These are phyloP conservation scores for Spinibarbus caldwelli DNA, from an alignment of 2,797 vertebrate genomes.

Conservation along the genomic window DNA sequence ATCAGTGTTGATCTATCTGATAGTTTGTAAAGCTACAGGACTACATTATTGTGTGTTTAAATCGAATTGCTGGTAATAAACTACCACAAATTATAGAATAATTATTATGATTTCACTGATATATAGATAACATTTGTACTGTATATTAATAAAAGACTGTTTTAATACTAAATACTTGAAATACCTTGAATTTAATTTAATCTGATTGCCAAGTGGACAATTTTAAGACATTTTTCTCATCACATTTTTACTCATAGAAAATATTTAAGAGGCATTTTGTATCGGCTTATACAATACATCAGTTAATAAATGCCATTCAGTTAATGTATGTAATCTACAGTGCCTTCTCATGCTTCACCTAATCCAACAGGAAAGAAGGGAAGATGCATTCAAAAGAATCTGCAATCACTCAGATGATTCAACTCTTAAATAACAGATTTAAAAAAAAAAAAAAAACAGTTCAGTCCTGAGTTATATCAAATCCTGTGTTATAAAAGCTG, in stretches of 20 bases:
- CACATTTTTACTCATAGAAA: neutral
- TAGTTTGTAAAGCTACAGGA: neutral
- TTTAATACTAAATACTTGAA: neutral
- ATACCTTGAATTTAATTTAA: neutral
- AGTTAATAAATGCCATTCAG: neutral
- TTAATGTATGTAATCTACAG: neutral
- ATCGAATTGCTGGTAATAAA: neutral
- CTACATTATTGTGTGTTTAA: neutral
- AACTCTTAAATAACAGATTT: neutral
- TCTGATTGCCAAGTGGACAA: neutral
- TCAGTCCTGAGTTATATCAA: neutral
- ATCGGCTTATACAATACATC: neutral
- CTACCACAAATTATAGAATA: neutral
- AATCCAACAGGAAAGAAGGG: neutral
- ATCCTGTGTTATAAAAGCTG: conserved; percentile 16
- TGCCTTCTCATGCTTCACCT: neutral
- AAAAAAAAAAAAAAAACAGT: neutral
- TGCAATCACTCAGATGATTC: neutral
- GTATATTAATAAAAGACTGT: neutral
- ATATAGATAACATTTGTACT: neutral
- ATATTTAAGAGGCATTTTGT: neutral
- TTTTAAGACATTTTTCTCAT: neutral
- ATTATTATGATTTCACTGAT: neutral
- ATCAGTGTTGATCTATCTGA: neutral
- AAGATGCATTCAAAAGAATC: neutral